phyloP scores from a whole-genome alignment of 2,888 invertebrate genomes.

The Drosophila subsilvestris region DNA sequence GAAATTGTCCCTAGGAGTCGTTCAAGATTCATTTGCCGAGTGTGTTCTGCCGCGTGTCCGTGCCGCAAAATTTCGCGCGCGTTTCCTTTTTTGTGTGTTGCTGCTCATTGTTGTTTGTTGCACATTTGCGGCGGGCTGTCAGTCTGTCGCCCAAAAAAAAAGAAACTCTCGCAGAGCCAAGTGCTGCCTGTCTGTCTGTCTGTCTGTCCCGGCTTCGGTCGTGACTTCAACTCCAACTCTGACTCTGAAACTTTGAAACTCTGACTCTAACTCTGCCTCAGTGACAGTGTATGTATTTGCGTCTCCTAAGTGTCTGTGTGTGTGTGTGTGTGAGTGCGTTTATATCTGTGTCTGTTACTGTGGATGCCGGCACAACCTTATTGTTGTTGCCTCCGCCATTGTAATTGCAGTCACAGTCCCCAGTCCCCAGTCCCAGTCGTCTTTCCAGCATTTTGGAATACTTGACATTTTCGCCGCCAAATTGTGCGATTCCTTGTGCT shows the following conservation, averaged over 20 bases:
- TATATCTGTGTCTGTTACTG: constrained; percentile 13
- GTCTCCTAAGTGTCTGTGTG: constrained; percentile 7
- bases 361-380: constrained; percentile 57
- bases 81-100: constrained; percentile 9
- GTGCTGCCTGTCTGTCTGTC: background rate
- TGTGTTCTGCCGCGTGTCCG: constrained; percentile 36
- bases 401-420: constrained; percentile 64
- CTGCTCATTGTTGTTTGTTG: constrained; percentile 37
- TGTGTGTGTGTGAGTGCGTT: background rate
- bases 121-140: constrained; percentile 43
- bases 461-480: constrained; percentile 80
- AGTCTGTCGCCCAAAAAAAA: constrained; percentile 11
- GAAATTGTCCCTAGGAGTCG: constrained; percentile 38
- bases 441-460: constrained; percentile 53
- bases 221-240: constrained; percentile 27
- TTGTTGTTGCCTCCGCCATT: constrained; percentile 51
- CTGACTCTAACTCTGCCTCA: background rate
- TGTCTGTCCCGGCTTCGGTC: constrained; percentile 18
- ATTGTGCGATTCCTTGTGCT: constrained; percentile 72
- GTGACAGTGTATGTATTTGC: constrained; percentile 2
- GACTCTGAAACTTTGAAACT: constrained; percentile 31
- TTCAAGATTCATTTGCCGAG: constrained; percentile 9
- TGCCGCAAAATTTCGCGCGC: constrained; percentile 35
- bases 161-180: constrained; percentile 27
- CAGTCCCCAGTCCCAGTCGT: constrained; percentile 46